A percentile compares a stretch with the other conserved stretches of the same genome.
Conservation (phyloP, 2,113 vertebrate genomes). For the Hippolais icterina region DNA sequence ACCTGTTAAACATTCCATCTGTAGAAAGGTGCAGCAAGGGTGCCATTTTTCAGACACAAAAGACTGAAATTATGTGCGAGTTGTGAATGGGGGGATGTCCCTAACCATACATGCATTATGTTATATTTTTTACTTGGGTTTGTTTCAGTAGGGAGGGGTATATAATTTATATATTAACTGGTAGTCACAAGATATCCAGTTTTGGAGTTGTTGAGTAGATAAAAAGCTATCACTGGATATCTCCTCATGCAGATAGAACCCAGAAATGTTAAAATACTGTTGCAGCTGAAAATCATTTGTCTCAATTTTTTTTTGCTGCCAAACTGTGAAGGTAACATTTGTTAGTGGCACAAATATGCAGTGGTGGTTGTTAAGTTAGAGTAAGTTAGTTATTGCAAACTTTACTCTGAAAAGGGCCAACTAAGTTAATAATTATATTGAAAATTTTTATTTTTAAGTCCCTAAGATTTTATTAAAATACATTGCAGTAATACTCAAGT, state of each 20-base stretch:
- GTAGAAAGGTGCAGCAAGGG: not conserved
- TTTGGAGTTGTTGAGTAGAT: not conserved
- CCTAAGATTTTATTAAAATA: not conserved
- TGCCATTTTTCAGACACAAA: not conserved
- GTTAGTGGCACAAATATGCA: not conserved
- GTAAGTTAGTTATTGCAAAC: not conserved
- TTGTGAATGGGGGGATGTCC: not conserved
- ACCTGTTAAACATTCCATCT: not conserved
- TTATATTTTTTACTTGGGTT: not conserved
- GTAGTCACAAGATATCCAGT: not conserved
- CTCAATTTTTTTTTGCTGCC: not conserved
- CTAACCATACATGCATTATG: not conserved
- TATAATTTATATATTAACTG: not conserved
- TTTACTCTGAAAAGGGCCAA: not conserved
- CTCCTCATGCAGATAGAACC: not conserved
- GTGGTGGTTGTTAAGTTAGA: not conserved
- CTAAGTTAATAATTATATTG: not conserved
- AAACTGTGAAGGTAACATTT: not conserved
- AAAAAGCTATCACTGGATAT: not conserved
- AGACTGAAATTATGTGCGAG: not conserved
- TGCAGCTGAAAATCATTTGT: not conserved
- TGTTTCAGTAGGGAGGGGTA: not conserved
- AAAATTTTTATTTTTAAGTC: not conserved
- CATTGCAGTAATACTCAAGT: not conserved
- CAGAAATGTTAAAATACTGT: not conserved